Evolutionary conservation across 2,797 vertebrate species (phyloP), one percentile per base, ranked within the genome.

Genomic region (Gila robusta): DNA sequence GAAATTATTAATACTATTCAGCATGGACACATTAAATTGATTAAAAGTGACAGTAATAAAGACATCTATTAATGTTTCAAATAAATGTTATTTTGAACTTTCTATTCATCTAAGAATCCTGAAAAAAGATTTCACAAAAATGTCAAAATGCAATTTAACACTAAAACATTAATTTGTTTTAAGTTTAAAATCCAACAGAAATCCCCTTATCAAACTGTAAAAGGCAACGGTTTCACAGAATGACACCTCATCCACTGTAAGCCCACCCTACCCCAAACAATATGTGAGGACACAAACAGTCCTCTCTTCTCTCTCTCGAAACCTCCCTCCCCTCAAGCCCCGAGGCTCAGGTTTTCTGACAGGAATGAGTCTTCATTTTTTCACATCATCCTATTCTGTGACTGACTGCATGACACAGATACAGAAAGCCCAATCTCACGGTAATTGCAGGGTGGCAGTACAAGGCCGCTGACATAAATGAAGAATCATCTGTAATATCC

Each of bases 361-460:
- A 84, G 28, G 81, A 85, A 84, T 80, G 89, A 85, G 86, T 89
- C 87, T 78, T 85, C 78, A 62, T 82, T 90, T 88, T 91, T 91
- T 91, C 56, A 83, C 52, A 86, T 79, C 3, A n/a, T 83, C 86
- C 83, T 86, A 17, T 72, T 79, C 23, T 84, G 79, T 62, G 54
- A 39, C 23, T 9, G 26, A 41, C 72, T 70, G 66, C 4, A 23
- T 73, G 59, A 67, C 52, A 80, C 70, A 79, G 54, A 72, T 62
- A 41, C 44, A 73, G 72, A 59, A 56, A 69, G 47, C 32, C 32
- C n/a, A 44, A 80, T 52, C 81, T 83, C 70, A 47, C 6, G 14
- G 73, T 72, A 69, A 82, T 39, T 71, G 81, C 52, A 37, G 7
- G 21, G 69, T 62, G 35, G 32, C 16, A 59, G 35, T 69, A 76